phyloP scores from a whole-genome alignment of 1,140 invertebrate species.

The Sycophaga agraensis region DNA sequence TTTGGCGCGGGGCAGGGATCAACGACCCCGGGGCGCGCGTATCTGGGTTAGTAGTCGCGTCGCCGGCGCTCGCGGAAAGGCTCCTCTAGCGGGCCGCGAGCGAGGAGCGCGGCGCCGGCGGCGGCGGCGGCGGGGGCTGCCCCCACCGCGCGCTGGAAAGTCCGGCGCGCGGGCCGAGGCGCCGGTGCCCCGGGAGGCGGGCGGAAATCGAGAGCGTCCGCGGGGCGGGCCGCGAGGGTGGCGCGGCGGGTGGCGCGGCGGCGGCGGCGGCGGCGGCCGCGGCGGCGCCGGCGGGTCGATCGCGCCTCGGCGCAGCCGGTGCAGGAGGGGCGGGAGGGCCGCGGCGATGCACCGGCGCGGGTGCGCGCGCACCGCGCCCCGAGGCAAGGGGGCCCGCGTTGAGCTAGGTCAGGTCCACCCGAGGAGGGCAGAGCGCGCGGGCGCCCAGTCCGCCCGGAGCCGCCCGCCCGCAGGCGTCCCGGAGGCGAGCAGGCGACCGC shows the following conservation, averaged over 20 bases:
- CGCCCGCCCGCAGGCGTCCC: too few species aligned
- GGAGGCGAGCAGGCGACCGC: neutral
- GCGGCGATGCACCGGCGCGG: conserved; percentile 1
- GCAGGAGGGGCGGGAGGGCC: neutral
- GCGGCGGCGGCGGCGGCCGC: neutral
- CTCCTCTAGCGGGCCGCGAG: conserved; percentile 41
- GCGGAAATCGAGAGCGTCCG: conserved; percentile 5
- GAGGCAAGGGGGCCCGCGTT: conserved; percentile 52
- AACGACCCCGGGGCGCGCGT: conserved; percentile 51
- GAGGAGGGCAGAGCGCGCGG: neutral
- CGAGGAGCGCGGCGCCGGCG: conserved; percentile 11
- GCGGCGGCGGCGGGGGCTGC: neutral
- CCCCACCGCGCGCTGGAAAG: neutral
- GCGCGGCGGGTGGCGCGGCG: neutral
- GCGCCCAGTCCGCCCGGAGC: too few species aligned
- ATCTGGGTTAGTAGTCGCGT: conserved; percentile 59
- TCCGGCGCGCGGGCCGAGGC: neutral
- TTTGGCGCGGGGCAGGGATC: conserved; percentile 50
- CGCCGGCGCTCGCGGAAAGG: conserved; percentile 47
- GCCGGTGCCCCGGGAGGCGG: neutral
- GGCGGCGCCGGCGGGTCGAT: conserved; percentile 53
- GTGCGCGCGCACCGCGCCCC: neutral
- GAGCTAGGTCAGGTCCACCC: conserved; percentile 57
- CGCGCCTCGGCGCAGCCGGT: too few species aligned
- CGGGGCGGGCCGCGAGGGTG: neutral